Evolutionary conservation across 2,113 vertebrate genomes (phyloP).

Genomic region (Brienomyrus brachyistius): DNA sequence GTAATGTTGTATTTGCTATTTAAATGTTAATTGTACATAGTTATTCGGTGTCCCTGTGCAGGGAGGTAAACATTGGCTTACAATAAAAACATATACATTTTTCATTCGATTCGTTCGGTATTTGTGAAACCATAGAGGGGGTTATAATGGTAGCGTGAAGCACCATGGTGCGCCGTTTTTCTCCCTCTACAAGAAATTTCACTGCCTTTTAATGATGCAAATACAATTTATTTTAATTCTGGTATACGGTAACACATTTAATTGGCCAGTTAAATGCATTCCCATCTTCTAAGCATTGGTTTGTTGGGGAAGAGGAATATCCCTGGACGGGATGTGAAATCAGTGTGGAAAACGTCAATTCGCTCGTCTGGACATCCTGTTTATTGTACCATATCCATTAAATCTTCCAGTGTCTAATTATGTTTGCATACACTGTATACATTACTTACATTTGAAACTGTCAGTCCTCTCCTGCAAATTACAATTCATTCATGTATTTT

Average conservation of each 20-base stretch:
- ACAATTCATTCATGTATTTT: not conserved
- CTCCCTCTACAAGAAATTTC: not conserved
- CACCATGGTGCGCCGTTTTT: not conserved
- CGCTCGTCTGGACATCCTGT: not conserved
- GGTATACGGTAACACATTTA: not conserved
- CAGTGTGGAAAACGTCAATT: not conserved
- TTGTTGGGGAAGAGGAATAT: not conserved
- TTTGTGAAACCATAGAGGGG: not conserved
- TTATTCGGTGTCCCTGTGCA: slow-evolving; percentile 29
- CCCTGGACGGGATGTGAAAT: not conserved
- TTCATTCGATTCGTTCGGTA: not conserved
- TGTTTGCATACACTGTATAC: not conserved
- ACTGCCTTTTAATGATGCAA: not conserved
- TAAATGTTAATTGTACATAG: slow-evolving; percentile 44
- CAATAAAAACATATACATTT: not conserved
- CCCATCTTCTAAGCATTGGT: not conserved
- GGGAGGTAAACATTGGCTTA: not conserved
- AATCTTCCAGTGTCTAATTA: not conserved
- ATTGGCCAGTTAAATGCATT: not conserved
- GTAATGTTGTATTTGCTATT: slow-evolving; percentile 40
- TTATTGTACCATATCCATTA: not conserved
- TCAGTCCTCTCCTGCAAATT: not conserved
- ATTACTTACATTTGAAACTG: not conserved
- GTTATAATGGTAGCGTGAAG: not conserved
- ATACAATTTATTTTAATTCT: no score